Conservation (phyloP, 92 coral and sea anemone genomes). For the Isaurus tuberculatus region DNA sequence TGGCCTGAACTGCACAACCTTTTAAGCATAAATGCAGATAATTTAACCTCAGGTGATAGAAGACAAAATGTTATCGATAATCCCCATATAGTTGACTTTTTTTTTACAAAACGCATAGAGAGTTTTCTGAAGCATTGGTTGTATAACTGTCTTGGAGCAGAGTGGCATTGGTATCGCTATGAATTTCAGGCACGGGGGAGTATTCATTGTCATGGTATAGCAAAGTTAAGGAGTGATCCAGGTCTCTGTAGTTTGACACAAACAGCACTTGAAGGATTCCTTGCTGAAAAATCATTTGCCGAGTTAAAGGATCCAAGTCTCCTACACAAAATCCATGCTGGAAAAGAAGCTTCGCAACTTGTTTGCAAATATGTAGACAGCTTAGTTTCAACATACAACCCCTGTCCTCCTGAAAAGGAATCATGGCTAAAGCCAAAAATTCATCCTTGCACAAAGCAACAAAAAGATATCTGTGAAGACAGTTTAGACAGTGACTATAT, state of each 20-base stretch:
- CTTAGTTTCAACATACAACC: constrained; percentile 51
- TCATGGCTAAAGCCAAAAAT: constrained; percentile 55
- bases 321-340: constrained; percentile 32
- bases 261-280: constrained; percentile 34
- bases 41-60: constrained; percentile 17
- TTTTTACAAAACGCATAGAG: constrained; percentile 46
- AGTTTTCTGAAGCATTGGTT: constrained; percentile 42
- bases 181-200: constrained; percentile 34
- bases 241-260: constrained; percentile 22
- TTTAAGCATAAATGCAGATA: background rate
- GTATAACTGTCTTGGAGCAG: constrained; percentile 38
- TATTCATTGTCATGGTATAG: constrained; percentile 1
- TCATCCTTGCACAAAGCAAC: constrained; percentile 62
- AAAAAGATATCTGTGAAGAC: constrained; percentile 16
- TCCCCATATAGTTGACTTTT: constrained; percentile 45
- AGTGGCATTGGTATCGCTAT: constrained; percentile 52
- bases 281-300: constrained; percentile 4
- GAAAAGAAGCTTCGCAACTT: constrained; percentile 58
- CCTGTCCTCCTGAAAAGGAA: constrained; percentile 33
- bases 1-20: constrained; percentile 1
- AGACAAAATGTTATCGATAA: constrained; percentile 30
- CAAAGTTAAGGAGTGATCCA: background rate
- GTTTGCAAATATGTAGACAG: constrained; percentile 61
- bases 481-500: constrained; percentile 48
- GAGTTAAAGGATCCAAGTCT: background rate